A percentile compares a stretch with the other conserved stretches of the same genome.
These are phyloP conservation scores for Carcina quercana DNA, from an alignment of 2,888 invertebrate genomes.

Conservation along the genomic window DNA sequence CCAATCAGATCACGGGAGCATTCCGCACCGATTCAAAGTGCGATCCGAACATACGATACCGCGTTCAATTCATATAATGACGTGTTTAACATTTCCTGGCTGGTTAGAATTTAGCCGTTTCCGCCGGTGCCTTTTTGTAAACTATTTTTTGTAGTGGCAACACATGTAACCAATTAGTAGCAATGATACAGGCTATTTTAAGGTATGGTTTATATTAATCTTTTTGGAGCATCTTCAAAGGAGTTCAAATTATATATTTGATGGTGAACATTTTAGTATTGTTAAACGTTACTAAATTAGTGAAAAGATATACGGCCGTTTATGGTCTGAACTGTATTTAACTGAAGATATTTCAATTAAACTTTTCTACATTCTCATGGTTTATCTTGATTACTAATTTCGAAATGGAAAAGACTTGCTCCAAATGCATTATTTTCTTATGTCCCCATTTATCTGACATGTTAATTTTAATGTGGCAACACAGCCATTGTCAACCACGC, in stretches of 20 bases:
- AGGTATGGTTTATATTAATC: constrained; percentile 31
- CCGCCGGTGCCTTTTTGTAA: constrained; percentile 48
- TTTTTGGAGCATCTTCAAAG: constrained; percentile 30
- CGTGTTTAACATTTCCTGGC: constrained; percentile 29
- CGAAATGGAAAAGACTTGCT: too few species aligned
- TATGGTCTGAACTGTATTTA: too few species aligned
- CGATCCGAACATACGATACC: constrained; percentile 35
- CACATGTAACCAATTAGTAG: constrained; percentile 42
- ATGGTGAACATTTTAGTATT: constrained; percentile 17
- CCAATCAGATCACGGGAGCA: constrained; percentile 33
- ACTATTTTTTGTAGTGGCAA: constrained; percentile 24
- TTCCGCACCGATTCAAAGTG: constrained; percentile 39
- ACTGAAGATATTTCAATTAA: too few species aligned
- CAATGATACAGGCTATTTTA: constrained; percentile 52
- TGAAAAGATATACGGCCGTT: too few species aligned
- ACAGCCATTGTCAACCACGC: constrained; percentile 1
- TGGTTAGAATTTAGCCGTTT: constrained; percentile 35
- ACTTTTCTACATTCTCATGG: too few species aligned
- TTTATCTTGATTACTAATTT: too few species aligned
- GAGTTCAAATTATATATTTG: constrained; percentile 23
- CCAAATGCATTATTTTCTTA: too few species aligned
- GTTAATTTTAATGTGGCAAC: constrained; percentile 1
- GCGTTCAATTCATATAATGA: constrained; percentile 44
- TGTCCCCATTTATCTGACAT: too few species aligned
- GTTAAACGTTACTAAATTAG: too few species aligned